Evolutionary conservation across 2,888 invertebrate species (phyloP), one percentile per base, ranked within the genome.

Genomic region (Eupithecia subfuscata): DNA sequence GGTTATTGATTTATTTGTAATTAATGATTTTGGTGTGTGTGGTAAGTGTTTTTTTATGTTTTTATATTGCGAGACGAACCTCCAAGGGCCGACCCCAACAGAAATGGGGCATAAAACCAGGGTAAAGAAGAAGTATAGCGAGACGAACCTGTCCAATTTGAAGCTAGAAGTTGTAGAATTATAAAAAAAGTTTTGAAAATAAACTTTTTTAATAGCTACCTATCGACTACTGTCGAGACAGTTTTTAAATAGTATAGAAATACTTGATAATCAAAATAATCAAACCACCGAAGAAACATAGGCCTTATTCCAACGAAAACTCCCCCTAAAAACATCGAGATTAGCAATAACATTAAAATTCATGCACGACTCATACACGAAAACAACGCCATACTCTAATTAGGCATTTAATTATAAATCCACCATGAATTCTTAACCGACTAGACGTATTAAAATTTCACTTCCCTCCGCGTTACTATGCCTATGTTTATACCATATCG

Each of bases 391-490:
- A 91, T 90, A 90, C 89, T 89, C 83, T 92, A 92, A 94, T 93
- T 91, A 93, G 91, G 87, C 91, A 91, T 93, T 93, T 91, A 94
- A 93, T 93, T 92, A 92, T 93, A 92, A 94, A 93, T 92, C 91
- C 89, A 82, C 86, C 90, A 94, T 94, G 93, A 94, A 94, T 94
- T 93, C 93, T 94, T 94, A 94, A 94, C 91, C 79, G 88, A 88
- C 89, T 91, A 94, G 92, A 92, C 92, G 88, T 92, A 93, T 93
- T 94, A 93, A 94, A 94, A 92, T 94, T 94, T 93, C 89, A 94
- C 90, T 92, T 93, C 92, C 92, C 92, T 89, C 88, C 83, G 82
- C 87, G 86, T 85, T 85, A 86, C 86, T 87, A 87, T 89, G 91
- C 90, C 90, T 91, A 90, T 89, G 90, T 90, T 90, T 91, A 90